Conservation (phyloP, 2,888 invertebrate species). For the Tipula lateralis region DNA sequence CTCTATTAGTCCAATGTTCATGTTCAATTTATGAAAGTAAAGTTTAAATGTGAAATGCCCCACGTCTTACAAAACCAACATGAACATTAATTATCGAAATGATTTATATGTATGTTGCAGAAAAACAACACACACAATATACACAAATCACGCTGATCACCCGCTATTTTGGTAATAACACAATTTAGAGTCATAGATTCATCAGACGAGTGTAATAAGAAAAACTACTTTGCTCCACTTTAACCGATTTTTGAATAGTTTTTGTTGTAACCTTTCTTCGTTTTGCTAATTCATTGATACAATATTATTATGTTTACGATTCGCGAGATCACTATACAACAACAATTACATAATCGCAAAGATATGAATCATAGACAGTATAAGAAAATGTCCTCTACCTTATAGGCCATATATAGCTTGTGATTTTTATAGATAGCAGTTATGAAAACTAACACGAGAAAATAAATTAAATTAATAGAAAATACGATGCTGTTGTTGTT, state of each 20-base stretch:
- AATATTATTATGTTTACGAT: no score
- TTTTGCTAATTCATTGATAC: neutral
- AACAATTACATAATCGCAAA: neutral
- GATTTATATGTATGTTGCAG: neutral
- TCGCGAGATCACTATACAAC: neutral
- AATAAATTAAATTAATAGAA: neutral
- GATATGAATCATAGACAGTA: neutral
- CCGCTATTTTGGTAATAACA: neutral
- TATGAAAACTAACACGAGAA: neutral
- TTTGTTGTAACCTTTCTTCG: neutral
- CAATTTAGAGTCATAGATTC: neutral
- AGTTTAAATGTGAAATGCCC: neutral
- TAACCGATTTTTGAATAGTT: neutral
- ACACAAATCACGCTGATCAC: neutral
- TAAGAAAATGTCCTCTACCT: slow-evolving; percentile 4
- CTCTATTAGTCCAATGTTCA: no score
- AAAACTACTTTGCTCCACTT: neutral
- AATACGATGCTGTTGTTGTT: neutral
- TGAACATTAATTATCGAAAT: neutral
- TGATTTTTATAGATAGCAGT: neutral
- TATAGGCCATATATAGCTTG: neutral
- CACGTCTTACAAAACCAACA: neutral
- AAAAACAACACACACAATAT: neutral
- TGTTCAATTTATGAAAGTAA: no score
- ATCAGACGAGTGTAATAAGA: no score